Conservation (phyloP, 2,888 invertebrate genomes). For the Dendrolimus houi region DNA sequence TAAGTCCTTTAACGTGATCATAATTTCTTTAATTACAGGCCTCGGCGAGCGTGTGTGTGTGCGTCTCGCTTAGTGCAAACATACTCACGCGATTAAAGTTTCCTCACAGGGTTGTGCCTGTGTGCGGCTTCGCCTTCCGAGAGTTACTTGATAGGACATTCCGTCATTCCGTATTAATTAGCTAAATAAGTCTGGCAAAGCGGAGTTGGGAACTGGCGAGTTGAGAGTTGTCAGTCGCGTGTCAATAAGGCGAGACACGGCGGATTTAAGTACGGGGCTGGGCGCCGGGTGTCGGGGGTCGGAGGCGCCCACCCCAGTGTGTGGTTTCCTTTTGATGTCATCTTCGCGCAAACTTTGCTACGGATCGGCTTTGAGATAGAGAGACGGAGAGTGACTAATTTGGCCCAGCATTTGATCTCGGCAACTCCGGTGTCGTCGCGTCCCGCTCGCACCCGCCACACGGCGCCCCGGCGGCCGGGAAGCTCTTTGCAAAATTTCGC, state of each 20-base stretch:
- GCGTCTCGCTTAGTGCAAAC: conserved; percentile 23
- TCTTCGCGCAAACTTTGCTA: conserved; percentile 77
- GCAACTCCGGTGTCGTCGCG: conserved; percentile 56
- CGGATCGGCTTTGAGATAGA: conserved; percentile 78
- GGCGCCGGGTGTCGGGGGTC: conserved; percentile 33
- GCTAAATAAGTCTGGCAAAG: conserved; percentile 72
- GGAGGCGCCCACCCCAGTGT: conserved; percentile 67
- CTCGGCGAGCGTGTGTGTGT: conserved; percentile 27
- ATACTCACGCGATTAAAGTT: conserved; percentile 61
- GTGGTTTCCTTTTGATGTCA: conserved; percentile 77
- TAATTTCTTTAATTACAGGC: conserved; percentile 51
- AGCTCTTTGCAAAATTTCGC: conserved; percentile 75
- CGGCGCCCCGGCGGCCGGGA: conserved; percentile 57
- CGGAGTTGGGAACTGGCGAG: conserved; percentile 60
- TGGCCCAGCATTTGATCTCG: conserved; percentile 77
- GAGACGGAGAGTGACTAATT: conserved; percentile 77
- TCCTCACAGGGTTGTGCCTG: conserved; percentile 49
- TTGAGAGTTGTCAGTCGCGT: conserved; percentile 70
- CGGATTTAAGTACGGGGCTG: conserved; percentile 67
- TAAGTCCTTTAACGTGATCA: conserved; percentile 34
- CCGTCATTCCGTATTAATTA: conserved; percentile 75
- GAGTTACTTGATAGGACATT: conserved; percentile 69
- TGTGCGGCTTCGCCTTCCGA: conserved; percentile 51
- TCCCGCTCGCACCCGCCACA: conserved; percentile 64
- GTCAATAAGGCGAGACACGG: conserved; percentile 74